These are phyloP conservation scores for Drosophila fuyamai DNA, from an alignment of 1,140 invertebrate genomes.

Conservation along the genomic window DNA sequence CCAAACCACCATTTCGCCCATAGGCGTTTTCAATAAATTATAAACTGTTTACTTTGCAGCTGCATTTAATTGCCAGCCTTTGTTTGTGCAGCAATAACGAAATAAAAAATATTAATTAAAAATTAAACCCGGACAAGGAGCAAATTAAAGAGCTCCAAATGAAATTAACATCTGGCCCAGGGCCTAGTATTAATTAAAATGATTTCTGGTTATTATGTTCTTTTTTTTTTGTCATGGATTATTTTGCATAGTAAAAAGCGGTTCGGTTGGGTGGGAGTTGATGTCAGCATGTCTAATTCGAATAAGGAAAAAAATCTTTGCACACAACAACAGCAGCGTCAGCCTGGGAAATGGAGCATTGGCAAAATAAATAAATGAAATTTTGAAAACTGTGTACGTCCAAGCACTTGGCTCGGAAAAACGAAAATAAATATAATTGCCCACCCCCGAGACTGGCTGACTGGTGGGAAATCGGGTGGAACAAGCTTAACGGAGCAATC, in stretches of 20 bases:
- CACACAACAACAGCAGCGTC: constrained; percentile 64
- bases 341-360: constrained; percentile 49
- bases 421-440: constrained; percentile 40
- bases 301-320: constrained; percentile 70
- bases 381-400: constrained; percentile 31
- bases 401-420: constrained; percentile 17
- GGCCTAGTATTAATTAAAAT: constrained; percentile 67
- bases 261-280: constrained; percentile 14
- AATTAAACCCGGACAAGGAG: constrained; percentile 37
- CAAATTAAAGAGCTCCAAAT: constrained; percentile 50
- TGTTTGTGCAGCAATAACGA: constrained; percentile 61
- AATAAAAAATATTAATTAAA: constrained; percentile 43
- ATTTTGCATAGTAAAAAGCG: constrained; percentile 47
- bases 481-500: constrained; percentile 28
- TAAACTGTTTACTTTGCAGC: constrained; percentile 64
- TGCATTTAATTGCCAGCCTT: constrained; percentile 73
- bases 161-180: constrained; percentile 61
- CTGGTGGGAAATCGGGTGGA: constrained; percentile 21
- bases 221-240: constrained; percentile 22
- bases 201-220: constrained; percentile 54
- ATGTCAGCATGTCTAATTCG: constrained; percentile 20
- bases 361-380: constrained; percentile 58
- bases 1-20: constrained; percentile 18
- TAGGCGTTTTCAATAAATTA: constrained; percentile 66
- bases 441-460: constrained; percentile 13